These are phyloP conservation scores for Eulemur macaco DNA, from an alignment of 2,113 vertebrate genomes.

Conservation along the genomic window DNA sequence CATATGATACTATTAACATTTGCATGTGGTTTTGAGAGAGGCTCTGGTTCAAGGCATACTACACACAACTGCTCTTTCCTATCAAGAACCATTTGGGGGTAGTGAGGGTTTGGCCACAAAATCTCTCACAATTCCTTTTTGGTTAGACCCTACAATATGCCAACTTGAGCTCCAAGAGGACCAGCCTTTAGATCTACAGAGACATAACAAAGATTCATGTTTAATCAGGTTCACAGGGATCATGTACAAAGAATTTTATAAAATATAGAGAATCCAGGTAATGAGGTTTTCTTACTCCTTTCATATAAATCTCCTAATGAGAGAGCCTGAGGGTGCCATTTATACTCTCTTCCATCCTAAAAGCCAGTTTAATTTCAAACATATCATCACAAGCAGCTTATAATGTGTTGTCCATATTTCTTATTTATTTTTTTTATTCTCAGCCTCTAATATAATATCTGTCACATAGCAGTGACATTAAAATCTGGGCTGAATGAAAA, in stretches of 20 bases:
- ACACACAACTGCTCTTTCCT: not conserved
- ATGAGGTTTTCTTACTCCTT: not conserved
- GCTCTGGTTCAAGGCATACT: not conserved
- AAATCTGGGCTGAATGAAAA: not conserved
- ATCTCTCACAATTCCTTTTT: not conserved
- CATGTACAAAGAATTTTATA: not conserved
- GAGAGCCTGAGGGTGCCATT: not conserved
- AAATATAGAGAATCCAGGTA: not conserved
- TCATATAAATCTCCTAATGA: not conserved
- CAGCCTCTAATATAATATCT: not conserved
- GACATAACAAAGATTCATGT: not conserved
- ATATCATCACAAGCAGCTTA: not conserved
- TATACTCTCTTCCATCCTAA: not conserved
- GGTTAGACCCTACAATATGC: not conserved
- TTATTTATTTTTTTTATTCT: not conserved
- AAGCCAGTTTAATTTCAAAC: constrained; percentile 15
- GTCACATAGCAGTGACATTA: not conserved
- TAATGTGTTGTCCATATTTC: not conserved
- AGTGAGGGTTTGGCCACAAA: not conserved
- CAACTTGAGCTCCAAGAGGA: not conserved
- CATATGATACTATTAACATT: not conserved
- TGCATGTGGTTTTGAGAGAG: not conserved
- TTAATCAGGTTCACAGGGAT: not conserved
- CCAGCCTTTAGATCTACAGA: not conserved
- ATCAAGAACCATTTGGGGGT: not conserved